These are phyloP conservation scores for Galbula dea DNA, from an alignment of 2,113 vertebrate genomes.

Conservation along the genomic window DNA sequence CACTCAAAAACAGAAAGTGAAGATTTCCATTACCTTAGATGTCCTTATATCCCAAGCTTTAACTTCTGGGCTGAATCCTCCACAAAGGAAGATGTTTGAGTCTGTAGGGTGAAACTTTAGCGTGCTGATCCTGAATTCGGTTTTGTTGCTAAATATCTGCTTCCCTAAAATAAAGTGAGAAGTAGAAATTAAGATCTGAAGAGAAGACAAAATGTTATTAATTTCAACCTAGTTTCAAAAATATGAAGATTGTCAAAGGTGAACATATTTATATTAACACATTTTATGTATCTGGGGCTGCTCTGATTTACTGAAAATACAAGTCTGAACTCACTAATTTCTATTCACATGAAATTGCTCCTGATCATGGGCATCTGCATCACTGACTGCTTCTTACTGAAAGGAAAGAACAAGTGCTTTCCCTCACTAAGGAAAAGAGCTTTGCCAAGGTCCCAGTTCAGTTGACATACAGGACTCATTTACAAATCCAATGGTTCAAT, in stretches of 20 bases:
- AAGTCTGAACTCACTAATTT: background rate
- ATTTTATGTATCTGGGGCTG: background rate
- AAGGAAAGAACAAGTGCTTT: background rate
- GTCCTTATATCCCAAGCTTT: constrained; percentile 91
- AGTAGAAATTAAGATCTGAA: background rate
- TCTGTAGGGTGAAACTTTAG: constrained; percentile 82
- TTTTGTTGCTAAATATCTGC: constrained; percentile 76
- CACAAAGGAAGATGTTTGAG: constrained; percentile 84
- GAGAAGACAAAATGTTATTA: background rate
- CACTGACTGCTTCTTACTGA: background rate
- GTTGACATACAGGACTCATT: fast-evolving
- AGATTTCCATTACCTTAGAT: constrained; percentile 79
- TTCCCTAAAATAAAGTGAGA: constrained; percentile 75
- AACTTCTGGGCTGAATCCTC: constrained; percentile 88
- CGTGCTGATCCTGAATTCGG: constrained; percentile 83
- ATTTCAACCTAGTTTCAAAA: background rate
- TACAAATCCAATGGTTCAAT: background rate
- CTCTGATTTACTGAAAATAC: background rate
- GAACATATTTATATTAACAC: background rate
- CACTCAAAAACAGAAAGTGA: background rate
- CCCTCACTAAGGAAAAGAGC: background rate
- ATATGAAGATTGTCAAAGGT: background rate
- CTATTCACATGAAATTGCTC: background rate
- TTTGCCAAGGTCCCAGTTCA: background rate
- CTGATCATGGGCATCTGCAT: background rate